Evolutionary conservation across 2,113 vertebrate genomes (phyloP), one percentile per base, ranked within the genome.

Genomic region (Ornithorhynchus anatinus): DNA sequence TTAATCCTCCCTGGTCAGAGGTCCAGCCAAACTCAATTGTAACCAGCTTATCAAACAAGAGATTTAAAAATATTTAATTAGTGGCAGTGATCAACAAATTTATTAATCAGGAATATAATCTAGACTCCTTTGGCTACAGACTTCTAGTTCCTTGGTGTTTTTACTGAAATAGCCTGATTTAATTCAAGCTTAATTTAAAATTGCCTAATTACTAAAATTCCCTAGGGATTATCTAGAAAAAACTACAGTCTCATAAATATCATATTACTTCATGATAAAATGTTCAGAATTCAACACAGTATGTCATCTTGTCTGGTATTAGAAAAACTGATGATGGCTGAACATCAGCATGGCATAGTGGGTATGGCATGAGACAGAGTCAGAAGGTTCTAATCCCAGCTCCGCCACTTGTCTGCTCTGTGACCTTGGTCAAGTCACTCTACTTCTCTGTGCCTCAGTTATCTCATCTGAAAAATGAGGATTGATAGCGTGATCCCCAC

Each of bases 201-300:
- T 5, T 63, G 17, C 27, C 23, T 86, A 81, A 86, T 87, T 83
- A 88, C 36, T 27, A 80, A 0, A 2, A 82, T 45, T 54, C 76
- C 58, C 53, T 80, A 67, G 64, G 66, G 72, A 84, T 74, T 42
- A 35, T 23, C 8, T 36, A 22, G 52, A 89, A 81, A 72, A 69
- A 54, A 70, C 10, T 42, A 22, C 45, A 84, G 81, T 77, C 69
- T 80, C 72, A 84, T 80, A 84, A 84, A 81, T 82, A 90, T 79
- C 73, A 53, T 29, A 82, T 68, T 80, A 74, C 48, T 87, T 84
- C 53, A 84, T 79, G 72, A n/a, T 84, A 79, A 62, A 33, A 47
- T 72, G 61, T 37, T 79, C 80, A 72, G 47, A 77, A 81, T 76
- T 74, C 60, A 35, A 53, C 5, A 82, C 47, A 63, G 22, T 13